Percentiles rank a stretch among this genome's conserved stretches.
These are phyloP conservation scores for Tenthredo livida DNA, from an alignment of 2,888 invertebrate species.

Conservation along the genomic window DNA sequence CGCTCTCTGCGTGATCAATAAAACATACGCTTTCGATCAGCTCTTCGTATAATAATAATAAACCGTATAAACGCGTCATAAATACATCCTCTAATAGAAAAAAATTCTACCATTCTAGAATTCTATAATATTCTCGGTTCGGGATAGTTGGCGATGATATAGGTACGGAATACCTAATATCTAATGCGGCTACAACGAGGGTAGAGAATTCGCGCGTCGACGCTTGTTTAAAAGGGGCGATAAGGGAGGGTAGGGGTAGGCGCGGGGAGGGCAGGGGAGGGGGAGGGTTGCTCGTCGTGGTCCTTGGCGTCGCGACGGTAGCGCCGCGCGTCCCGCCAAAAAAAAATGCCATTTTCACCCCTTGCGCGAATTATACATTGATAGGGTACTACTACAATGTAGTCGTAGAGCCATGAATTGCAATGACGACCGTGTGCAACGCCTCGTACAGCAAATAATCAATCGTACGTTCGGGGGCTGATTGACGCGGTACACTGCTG, in stretches of 20 bases:
- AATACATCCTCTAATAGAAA: neutral
- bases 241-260: constrained; percentile 51
- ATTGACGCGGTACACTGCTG: constrained; percentile 4
- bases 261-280: too few relatives aligned
- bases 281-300: constrained; percentile 7
- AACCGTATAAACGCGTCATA: neutral
- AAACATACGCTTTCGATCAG: neutral
- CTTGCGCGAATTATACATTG: constrained; percentile 75
- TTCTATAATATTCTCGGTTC: neutral
- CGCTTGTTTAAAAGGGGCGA: constrained; percentile 50
- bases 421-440: constrained; percentile 75
- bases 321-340: constrained; percentile 75
- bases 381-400: constrained; percentile 69
- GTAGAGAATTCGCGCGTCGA: constrained; percentile 23
- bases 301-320: constrained; percentile 65
- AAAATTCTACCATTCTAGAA: neutral
- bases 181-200: neutral
- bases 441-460: constrained; percentile 74
- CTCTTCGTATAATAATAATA: neutral
- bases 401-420: constrained; percentile 74
- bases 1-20: neutral
- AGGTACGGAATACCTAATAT: neutral
- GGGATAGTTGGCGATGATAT: neutral
- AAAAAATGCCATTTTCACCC: constrained; percentile 74
- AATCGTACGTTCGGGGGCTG: constrained; percentile 69